A percentile compares a stretch with the other conserved stretches of the same genome.
Conservation (phyloP, 2,113 vertebrate species). For the Litocranius walleri region DNA sequence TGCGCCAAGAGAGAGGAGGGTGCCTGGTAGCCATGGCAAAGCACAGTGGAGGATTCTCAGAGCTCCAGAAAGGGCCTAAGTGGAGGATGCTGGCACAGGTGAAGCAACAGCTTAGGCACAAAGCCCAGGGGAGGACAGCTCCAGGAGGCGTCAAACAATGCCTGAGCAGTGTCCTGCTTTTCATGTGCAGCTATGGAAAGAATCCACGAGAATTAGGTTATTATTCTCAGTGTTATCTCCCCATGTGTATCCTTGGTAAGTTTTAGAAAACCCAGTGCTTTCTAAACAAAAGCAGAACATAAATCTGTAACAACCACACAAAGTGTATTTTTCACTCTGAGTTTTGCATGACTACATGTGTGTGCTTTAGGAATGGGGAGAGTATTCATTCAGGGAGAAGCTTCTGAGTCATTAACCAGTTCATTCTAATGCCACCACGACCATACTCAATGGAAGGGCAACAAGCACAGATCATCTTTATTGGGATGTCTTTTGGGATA, state of each 20-base stretch:
- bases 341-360: not conserved
- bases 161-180: not conserved
- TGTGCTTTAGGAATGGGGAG: not conserved
- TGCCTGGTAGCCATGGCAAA: constrained; percentile 9
- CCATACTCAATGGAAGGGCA: not conserved
- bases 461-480: not conserved
- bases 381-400: not conserved
- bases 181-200: not conserved
- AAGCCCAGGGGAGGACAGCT: not conserved
- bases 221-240: not conserved
- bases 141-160: not conserved
- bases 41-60: not conserved
- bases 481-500: not conserved
- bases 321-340: not conserved
- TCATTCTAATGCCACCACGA: not conserved
- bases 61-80: not conserved
- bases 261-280: not conserved
- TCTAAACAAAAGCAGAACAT: not conserved
- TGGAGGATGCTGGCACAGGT: not conserved
- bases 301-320: not conserved
- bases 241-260: not conserved
- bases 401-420: not conserved
- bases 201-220: not conserved
- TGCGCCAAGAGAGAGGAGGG: not conserved
- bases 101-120: not conserved